phyloP scores from a whole-genome alignment of 2,888 invertebrate genomes.

The Rotaria sp. region DNA sequence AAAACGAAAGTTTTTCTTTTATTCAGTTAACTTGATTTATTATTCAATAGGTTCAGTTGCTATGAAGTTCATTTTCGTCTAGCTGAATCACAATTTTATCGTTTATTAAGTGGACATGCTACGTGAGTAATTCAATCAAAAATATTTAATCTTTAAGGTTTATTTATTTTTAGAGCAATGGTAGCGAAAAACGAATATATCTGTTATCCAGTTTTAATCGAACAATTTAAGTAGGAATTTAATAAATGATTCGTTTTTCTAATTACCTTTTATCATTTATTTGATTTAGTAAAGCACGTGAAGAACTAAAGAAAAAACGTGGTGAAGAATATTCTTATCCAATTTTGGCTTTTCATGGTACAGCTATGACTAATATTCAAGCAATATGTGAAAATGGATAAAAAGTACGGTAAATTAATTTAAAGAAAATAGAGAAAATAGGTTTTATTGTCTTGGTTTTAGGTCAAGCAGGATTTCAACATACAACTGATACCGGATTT shows the following conservation, averaged over 20 bases:
- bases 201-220: conserved; percentile 46
- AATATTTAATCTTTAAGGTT: too few relatives aligned
- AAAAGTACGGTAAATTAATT: neutral
- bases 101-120: conserved; percentile 43
- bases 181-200: conserved; percentile 48
- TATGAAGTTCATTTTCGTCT: conserved; percentile 49
- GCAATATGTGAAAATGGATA: conserved; percentile 45
- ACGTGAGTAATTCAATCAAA: neutral
- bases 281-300: conserved; percentile 45
- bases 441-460: too few relatives aligned
- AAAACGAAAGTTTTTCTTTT: neutral
- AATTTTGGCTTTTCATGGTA: conserved; percentile 50
- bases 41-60: conserved; percentile 46
- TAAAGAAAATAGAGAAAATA: too few relatives aligned
- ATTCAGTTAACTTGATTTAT: neutral
- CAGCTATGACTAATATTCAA: conserved; percentile 45
- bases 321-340: conserved; percentile 46
- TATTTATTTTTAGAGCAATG: neutral
- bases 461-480: conserved; percentile 44
- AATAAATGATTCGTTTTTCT: fast-evolving
- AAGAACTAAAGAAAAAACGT: conserved; percentile 43
- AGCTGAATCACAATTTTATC: conserved; percentile 50
- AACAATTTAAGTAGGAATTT: conserved; percentile 44
- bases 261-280: neutral
- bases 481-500: conserved; percentile 43